A percentile compares a stretch with the other conserved stretches of the same genome.
Conservation (phyloP, 2,797 vertebrate genomes). For the Tenualosa ilisha region DNA sequence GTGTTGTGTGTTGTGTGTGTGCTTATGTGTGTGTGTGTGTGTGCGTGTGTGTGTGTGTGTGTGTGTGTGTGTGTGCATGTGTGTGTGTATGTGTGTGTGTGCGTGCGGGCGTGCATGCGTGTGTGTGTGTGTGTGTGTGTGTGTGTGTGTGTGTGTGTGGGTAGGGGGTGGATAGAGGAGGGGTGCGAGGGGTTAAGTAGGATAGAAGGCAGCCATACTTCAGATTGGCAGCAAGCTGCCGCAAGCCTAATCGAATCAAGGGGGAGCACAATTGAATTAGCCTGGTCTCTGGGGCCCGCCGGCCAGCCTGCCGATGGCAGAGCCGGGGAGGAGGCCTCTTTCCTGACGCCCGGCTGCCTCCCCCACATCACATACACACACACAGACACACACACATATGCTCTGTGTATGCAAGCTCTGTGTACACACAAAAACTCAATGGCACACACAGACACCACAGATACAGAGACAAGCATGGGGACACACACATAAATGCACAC, state of each 20-base stretch:
- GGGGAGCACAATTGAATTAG: conserved; percentile 97
- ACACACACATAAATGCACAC: neutral
- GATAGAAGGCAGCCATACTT: conserved; percentile 99
- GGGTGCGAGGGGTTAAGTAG: conserved; percentile 99
- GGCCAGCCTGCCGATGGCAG: conserved; percentile 90
- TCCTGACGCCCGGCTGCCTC: conserved; percentile 76
- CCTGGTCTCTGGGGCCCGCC: conserved; percentile 89
- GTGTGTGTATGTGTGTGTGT: conserved; percentile 18
- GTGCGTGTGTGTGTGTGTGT: conserved; percentile 46
- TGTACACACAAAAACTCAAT: neutral
- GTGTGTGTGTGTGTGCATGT: neutral
- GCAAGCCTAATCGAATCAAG: conserved; percentile 99
- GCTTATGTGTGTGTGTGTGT: conserved; percentile 54
- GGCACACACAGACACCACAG: neutral
- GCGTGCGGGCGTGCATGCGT: conserved; percentile 46
- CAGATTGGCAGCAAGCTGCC: conserved; percentile 99
- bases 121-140: conserved; percentile 54
- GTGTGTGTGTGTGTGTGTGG: conserved; percentile 72
- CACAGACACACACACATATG: conserved; percentile 8
- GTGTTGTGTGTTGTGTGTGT: conserved; percentile 21
- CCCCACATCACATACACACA: conserved; percentile 26
- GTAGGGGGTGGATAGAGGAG: conserved; percentile 87
- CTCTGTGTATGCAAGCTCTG: neutral
- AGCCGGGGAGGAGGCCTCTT: conserved; percentile 78
- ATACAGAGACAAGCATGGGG: neutral